These are phyloP conservation scores for Denticeps clupeoides DNA, from an alignment of 2,797 vertebrate genomes.

Conservation along the genomic window DNA sequence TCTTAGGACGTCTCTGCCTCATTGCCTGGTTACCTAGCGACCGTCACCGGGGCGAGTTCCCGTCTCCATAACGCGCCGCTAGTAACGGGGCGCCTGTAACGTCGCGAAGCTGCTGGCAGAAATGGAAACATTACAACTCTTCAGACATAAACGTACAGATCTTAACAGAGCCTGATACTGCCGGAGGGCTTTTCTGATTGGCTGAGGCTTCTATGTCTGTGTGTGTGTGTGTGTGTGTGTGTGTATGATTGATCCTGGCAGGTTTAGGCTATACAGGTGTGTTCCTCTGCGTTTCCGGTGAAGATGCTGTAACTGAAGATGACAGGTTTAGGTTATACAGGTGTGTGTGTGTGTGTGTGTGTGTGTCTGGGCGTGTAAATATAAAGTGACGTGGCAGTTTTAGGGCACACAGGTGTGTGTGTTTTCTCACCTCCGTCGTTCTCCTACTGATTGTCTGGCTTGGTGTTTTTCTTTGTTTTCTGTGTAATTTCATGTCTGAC, in stretches of 20 bases:
- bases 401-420: neutral
- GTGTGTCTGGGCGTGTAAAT: no score
- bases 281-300: neutral
- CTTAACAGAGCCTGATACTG: no score
- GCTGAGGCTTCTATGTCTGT: neutral
- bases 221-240: neutral
- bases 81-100: no score
- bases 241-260: neutral
- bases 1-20: conserved; percentile 2
- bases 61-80: no score
- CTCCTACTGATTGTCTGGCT: neutral
- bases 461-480: no score
- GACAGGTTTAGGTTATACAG: neutral
- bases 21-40: conserved; percentile 26
- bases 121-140: no score
- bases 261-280: neutral
- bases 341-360: neutral
- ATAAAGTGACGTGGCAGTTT: no score
- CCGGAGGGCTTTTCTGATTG: no score
- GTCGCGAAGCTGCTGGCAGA: no score
- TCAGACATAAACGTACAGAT: no score
- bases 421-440: neutral
- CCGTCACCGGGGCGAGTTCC: conserved; percentile 17
- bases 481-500: no score
- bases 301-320: neutral